Conservation (phyloP, 2,113 vertebrate genomes). For the Hydrochoerus hydrochaeris region DNA sequence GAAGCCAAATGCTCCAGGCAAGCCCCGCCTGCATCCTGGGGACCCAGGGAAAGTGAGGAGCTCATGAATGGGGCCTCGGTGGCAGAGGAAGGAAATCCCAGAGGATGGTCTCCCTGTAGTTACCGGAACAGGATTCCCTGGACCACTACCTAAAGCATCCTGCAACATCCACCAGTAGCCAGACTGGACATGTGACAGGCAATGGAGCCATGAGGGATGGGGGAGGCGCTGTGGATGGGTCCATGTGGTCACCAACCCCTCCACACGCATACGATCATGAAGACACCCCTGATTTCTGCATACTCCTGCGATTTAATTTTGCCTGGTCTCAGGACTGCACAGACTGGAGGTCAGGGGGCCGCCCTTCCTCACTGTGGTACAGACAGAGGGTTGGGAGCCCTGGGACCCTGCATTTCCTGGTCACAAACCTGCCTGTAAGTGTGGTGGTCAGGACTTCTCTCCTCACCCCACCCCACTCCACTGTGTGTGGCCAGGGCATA, state of each 20-base stretch:
- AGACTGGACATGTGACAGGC: neutral
- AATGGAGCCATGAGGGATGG: neutral
- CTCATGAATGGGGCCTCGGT: accelerated
- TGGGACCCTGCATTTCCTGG: neutral
- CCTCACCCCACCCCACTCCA: neutral
- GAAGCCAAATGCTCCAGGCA: neutral
- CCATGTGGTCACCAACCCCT: neutral
- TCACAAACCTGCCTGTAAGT: no score
- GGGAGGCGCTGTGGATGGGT: accelerated
- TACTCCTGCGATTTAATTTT: neutral
- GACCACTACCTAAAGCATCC: neutral
- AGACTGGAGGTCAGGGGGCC: neutral
- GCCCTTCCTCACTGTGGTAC: neutral
- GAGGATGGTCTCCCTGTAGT: neutral
- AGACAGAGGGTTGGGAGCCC: neutral
- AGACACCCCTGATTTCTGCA: neutral
- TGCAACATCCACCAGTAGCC: accelerated
- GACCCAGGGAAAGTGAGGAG: no score
- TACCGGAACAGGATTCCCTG: neutral
- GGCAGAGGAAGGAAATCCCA: neutral
- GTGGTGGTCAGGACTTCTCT: neutral
- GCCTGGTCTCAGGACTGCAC: neutral
- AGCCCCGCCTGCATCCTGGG: no score
- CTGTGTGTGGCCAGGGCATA: no score
- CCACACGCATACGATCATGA: neutral